Conservation (phyloP, 1,140 invertebrate species). For the Megalopta genalis region DNA sequence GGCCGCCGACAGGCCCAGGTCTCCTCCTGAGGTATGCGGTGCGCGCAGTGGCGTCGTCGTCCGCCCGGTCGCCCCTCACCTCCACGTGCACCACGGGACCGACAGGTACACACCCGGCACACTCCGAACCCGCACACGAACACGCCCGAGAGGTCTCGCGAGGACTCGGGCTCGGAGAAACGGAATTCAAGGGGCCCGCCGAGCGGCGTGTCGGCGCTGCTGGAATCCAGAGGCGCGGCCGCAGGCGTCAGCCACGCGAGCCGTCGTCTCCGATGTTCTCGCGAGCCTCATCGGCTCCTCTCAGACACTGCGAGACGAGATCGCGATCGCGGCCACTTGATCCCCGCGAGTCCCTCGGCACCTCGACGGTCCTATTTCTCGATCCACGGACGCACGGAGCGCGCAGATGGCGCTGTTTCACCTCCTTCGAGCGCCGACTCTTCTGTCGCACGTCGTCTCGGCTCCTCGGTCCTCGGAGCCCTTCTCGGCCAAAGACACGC, state of each 20-base stretch:
- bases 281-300: constrained; percentile 38
- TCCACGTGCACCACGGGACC: constrained; percentile 52
- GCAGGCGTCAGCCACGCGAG: constrained; percentile 47
- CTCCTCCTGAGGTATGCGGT: constrained; percentile 59
- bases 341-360: neutral
- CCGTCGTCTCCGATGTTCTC: constrained; percentile 29
- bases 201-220: constrained; percentile 29
- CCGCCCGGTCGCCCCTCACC: constrained; percentile 46
- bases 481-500: neutral
- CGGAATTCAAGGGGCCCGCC: constrained; percentile 23
- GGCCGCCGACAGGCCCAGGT: constrained; percentile 10
- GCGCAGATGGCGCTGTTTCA: constrained; percentile 7
- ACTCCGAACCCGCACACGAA: neutral
- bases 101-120: constrained; percentile 35
- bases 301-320: neutral
- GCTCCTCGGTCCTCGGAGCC: too few species aligned
- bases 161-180: neutral
- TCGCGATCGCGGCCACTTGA: constrained; percentile 10
- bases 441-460: too few species aligned
- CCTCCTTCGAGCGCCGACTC: neutral
- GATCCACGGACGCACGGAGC: neutral
- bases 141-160: constrained; percentile 1
- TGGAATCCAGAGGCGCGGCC: constrained; percentile 61
- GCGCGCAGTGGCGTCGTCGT: constrained; percentile 55
- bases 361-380: neutral